Percentiles rank a stretch among this genome's conserved stretches.
phyloP scores from a whole-genome alignment of 2,797 vertebrate genomes.

The Amniataba percoides region DNA sequence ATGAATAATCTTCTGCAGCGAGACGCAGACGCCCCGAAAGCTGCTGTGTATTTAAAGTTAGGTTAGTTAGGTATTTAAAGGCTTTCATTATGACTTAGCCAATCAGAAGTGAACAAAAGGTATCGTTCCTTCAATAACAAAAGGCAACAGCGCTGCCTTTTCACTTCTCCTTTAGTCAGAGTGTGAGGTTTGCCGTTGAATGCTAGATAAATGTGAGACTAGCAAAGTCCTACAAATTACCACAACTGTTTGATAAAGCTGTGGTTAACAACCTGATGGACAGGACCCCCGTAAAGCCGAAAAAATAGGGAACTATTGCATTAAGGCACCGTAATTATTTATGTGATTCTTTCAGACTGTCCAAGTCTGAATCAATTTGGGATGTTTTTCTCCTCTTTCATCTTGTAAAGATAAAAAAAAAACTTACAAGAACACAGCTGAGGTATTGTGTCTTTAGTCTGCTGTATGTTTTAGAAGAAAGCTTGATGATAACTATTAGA shows the following conservation, averaged over 20 bases:
- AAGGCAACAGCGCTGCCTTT: not conserved
- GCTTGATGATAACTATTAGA: not conserved
- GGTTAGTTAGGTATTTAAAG: constrained; percentile 23
- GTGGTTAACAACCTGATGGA: not conserved
- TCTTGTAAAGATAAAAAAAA: not conserved
- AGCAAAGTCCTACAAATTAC: not conserved
- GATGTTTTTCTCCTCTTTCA: not conserved
- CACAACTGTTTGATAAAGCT: not conserved
- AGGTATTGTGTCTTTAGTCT: not conserved
- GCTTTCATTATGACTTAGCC: constrained; percentile 23
- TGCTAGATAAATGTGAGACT: not conserved
- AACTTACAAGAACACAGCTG: not conserved
- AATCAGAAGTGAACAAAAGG: constrained; percentile 22
- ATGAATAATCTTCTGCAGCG: constrained; percentile 44
- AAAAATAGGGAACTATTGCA: not conserved
- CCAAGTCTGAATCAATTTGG: not conserved
- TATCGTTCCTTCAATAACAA: constrained; percentile 2
- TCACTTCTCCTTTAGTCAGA: not conserved
- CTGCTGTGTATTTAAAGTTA: too few species aligned
- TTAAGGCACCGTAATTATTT: not conserved
- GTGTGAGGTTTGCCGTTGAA: not conserved
- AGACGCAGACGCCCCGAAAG: constrained; percentile 27
- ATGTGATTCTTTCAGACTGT: not conserved
- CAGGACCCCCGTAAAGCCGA: too few species aligned
- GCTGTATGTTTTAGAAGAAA: not conserved